Conservation (phyloP, 2,888 invertebrate genomes). For the Pristionchus exspectatus region DNA sequence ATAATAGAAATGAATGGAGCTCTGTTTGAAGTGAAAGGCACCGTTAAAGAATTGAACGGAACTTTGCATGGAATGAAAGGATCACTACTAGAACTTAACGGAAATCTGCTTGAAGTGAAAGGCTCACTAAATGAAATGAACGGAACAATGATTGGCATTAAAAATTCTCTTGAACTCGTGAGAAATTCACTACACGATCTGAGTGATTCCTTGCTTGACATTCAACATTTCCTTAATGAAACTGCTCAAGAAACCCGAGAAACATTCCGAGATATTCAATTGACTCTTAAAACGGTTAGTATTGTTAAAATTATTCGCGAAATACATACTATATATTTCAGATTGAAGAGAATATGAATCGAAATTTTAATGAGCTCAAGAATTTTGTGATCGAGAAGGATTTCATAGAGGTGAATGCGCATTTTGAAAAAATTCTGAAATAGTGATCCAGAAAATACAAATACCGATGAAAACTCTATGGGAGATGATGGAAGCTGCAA, state of each 20-base stretch:
- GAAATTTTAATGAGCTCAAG: background rate
- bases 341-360: background rate
- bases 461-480: background rate
- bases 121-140: too few relatives aligned
- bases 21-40: background rate
- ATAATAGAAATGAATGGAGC: background rate
- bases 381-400: background rate
- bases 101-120: too few relatives aligned
- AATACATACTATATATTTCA: background rate
- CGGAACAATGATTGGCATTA: too few relatives aligned
- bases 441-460: background rate
- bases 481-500: background rate
- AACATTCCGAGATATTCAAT: background rate
- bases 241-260: background rate
- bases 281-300: background rate
- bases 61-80: too few relatives aligned
- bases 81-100: too few relatives aligned
- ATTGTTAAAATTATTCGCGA: background rate
- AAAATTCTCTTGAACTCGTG: too few relatives aligned
- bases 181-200: too few relatives aligned
- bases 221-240: background rate
- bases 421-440: background rate
- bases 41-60: too few relatives aligned
- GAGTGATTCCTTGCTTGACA: too few relatives aligned
- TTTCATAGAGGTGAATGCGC: background rate